phyloP scores from a whole-genome alignment of 2,113 vertebrate species.

The Delphinapterus leucas region DNA sequence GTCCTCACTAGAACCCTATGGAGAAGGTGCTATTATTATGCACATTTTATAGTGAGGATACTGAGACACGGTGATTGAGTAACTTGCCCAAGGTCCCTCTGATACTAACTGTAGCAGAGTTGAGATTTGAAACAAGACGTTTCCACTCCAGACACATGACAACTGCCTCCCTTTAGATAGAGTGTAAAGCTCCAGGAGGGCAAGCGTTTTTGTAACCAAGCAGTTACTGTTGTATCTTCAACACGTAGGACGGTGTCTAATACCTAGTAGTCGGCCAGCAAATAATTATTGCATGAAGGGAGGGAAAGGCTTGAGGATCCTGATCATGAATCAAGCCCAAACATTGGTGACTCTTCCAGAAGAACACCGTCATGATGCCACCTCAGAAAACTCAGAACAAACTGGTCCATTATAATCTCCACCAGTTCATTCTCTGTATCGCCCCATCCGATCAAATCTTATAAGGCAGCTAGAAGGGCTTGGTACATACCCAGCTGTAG shows the following conservation, averaged over 20 bases:
- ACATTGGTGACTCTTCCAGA: neutral
- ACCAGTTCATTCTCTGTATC: neutral
- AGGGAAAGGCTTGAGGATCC: neutral
- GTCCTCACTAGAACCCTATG: neutral
- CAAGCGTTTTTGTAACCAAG: neutral
- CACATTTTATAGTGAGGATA: neutral
- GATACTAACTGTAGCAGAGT: neutral
- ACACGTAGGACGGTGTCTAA: neutral
- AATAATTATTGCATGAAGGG: neutral
- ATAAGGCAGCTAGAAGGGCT: neutral
- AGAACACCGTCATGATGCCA: neutral
- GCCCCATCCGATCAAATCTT: neutral
- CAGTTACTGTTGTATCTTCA: neutral
- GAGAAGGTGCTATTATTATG: neutral
- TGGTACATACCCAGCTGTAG: neutral
- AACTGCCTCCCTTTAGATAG: neutral
- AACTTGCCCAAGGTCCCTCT: neutral
- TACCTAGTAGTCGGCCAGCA: neutral
- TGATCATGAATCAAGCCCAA: neutral
- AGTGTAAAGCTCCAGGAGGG: neutral
- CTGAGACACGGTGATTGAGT: neutral
- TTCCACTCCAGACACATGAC: neutral
- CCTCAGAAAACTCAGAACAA: neutral
- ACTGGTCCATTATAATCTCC: neutral
- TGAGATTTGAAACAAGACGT: neutral